phyloP scores from a whole-genome alignment of 1,140 invertebrate genomes.

The Drosophila obscura region DNA sequence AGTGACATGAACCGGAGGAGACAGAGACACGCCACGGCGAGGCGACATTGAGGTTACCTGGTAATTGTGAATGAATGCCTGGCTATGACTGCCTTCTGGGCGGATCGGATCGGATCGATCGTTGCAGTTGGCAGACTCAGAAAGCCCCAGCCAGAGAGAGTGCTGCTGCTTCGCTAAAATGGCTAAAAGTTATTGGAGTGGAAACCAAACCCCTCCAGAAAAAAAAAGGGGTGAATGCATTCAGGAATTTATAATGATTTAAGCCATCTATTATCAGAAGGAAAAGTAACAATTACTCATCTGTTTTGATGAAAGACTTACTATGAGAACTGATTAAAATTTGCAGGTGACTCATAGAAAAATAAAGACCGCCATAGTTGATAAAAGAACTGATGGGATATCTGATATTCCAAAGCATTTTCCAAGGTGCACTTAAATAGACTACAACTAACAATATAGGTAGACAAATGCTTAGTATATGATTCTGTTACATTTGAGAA shows the following conservation, averaged over 20 bases:
- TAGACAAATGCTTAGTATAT: too few relatives aligned
- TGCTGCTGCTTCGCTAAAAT: background rate
- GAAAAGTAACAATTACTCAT: slow-evolving; percentile 18
- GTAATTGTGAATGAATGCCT: slow-evolving; percentile 34
- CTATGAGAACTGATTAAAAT: slow-evolving; percentile 23
- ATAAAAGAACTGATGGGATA: too few relatives aligned
- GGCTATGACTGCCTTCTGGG: slow-evolving; percentile 33
- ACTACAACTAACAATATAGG: too few relatives aligned
- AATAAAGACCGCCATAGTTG: too few relatives aligned
- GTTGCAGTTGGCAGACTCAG: slow-evolving; percentile 19
- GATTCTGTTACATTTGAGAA: too few relatives aligned
- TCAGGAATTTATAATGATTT: background rate
- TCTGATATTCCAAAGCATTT: too few relatives aligned
- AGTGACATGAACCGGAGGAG: slow-evolving; percentile 44
- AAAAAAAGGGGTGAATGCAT: background rate
- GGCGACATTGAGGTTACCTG: slow-evolving; percentile 43
- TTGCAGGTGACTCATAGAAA: slow-evolving; percentile 18
- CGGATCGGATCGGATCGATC: slow-evolving; percentile 34
- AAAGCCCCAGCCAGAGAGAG: too few relatives aligned
- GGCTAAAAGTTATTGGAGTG: slow-evolving; percentile 48
- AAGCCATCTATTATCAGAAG: slow-evolving; percentile 8
- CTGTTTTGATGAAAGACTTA: background rate
- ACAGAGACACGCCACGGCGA: slow-evolving; percentile 21
- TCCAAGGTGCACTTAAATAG: too few relatives aligned
- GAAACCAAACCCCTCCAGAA: slow-evolving; percentile 9